Evolutionary conservation across 2,113 vertebrate genomes (phyloP), one percentile per base, ranked within the genome.

Genomic region (Leucopternis melanops): DNA sequence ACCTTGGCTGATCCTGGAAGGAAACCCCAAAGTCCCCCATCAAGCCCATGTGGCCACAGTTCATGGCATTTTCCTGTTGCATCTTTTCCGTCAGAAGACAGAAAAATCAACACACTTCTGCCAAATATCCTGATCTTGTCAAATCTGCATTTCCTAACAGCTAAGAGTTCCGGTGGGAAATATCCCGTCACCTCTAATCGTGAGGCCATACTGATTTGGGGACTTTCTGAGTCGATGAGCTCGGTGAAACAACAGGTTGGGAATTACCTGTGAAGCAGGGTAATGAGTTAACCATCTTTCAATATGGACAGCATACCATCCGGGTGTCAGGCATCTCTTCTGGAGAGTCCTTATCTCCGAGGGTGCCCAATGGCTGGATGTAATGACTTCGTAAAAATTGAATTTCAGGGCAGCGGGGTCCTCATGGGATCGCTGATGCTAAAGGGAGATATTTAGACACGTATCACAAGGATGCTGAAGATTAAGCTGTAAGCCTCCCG

Each of bases 341-440:
- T 99, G 99, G 49, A 99, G 98, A 29, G 98, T 97, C 83, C 98
- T 98, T n/a, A 99, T 97, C 81, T 99, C 98, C 0, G 98, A 71
- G 16, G 99, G 97, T 0, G 98, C 98, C 66, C 98, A 97, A 2
- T 97, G 97, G 86, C 97, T 96, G 6, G 98, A 98, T 0, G 98
- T 98, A 92, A 99, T 99, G 78, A 99, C 99, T 92, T 99, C 98
- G 74, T 99, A 99, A 91, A 99, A 99, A 95, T 98, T 99, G 97
- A 98, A 99, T 45, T 97, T 98, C 84, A 99, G 96, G 31, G 99
- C 99, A 16, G 98, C 96, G 1, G 98, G 98, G 95, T 99, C 99
- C 97, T 99, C 98, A 8, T 99, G 99, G 82, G 99, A 99, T 97
- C 98, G 98, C 91, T 99, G 99, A 94, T 99, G 99, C 99, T 99